Evolutionary conservation across 2,113 vertebrate genomes (phyloP), one percentile per base, ranked within the genome.

Genomic region (Oophaga pumilio): DNA sequence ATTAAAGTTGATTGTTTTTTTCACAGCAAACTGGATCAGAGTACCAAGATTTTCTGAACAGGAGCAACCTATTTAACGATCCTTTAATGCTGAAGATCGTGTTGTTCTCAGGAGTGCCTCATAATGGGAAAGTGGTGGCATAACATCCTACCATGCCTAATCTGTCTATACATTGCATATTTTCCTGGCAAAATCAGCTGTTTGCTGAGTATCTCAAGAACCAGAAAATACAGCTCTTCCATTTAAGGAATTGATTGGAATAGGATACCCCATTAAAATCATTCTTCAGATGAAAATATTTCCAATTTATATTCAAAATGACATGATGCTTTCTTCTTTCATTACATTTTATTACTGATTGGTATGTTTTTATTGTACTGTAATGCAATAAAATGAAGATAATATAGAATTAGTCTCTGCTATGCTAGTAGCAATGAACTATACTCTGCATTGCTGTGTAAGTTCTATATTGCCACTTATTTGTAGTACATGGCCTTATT

Each of bases 371-470:
- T 66, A 24, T 33, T 33, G 43, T 9, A 43, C 18, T 73, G 69
- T 1, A 17, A 17, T 43, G 10, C 6, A 43, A 8, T 6, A 11
- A 73, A 73, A 18, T 43, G 0, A 3, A 20, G 43, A 73, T 43
- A 1, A 43, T 49, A 20, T 0, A 43, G 18, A 73, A 8, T 43
- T 0, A 73, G 4, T 28, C 24, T 5, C 4, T 26, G 24, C 26
- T 13, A 6, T 69, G n/a, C 26, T 13, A 13, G 66, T 28, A 26
- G 2, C n/a, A 26, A 28, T 12, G 22, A 76, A 43, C 9, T 60
- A 33, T 28, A 74, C 28, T 74, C 11, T 84, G 66, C 57, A 17
- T 60, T 83, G 17, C 49, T 85, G 56, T 80, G 2, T 85, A 86
- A 78, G 22, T 53, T 66, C 33, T 62, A 53, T 76, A 76, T 53